Percentiles rank a stretch among this genome's conserved stretches.
These are phyloP conservation scores for Drosophila burlai DNA, from an alignment of 1,140 invertebrate genomes.

Conservation along the genomic window DNA sequence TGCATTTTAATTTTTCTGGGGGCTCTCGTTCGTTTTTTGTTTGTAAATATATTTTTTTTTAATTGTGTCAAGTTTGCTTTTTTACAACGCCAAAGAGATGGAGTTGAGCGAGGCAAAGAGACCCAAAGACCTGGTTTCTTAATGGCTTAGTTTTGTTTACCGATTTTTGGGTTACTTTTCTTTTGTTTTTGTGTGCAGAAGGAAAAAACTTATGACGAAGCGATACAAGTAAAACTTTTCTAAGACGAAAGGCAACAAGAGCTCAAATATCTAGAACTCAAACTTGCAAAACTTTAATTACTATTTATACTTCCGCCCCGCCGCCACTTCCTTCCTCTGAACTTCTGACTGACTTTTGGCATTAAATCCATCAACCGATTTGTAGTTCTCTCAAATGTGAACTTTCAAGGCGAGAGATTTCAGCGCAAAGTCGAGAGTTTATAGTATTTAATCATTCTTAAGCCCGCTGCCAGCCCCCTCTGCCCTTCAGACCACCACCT, in stretches of 20 bases:
- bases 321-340: slow-evolving; percentile 15
- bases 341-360: slow-evolving; percentile 12
- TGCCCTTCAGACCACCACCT: slow-evolving; percentile 29
- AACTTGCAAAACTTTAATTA: slow-evolving; percentile 40
- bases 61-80: slow-evolving; percentile 81
- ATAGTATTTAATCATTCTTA: slow-evolving; percentile 61
- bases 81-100: slow-evolving; percentile 38
- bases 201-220: slow-evolving; percentile 48
- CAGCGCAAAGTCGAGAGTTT: slow-evolving; percentile 52
- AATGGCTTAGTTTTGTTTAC: slow-evolving; percentile 38
- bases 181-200: slow-evolving; percentile 34
- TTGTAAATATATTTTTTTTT: slow-evolving; percentile 62
- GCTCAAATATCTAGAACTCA: neutral
- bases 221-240: slow-evolving; percentile 31
- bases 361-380: slow-evolving; percentile 36
- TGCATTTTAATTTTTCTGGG: slow-evolving; percentile 64
- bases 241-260: slow-evolving; percentile 1
- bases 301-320: slow-evolving; percentile 16
- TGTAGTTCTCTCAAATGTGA: neutral
- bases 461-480: slow-evolving; percentile 14
- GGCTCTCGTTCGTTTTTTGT: slow-evolving; percentile 42
- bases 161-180: slow-evolving; percentile 24
- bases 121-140: slow-evolving; percentile 55
- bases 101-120: slow-evolving; percentile 16
- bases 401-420: slow-evolving; percentile 29